phyloP scores from a whole-genome alignment of 2,888 invertebrate species.

The Meandrusa payeni region DNA sequence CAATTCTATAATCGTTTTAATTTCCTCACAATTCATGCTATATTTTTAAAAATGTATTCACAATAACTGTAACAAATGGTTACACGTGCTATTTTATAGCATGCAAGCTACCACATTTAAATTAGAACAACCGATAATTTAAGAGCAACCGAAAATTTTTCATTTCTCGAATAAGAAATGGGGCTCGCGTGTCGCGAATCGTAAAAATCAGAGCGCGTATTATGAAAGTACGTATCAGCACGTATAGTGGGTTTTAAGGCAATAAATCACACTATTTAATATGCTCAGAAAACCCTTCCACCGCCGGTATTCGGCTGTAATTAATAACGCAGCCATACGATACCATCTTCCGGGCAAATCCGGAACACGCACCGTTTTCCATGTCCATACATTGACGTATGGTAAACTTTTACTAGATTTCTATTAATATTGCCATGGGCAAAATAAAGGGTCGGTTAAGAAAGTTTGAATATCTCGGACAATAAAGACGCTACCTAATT shows the following conservation, averaged over 20 bases:
- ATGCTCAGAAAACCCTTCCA: slow-evolving; percentile 62
- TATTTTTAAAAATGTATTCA: too few relatives aligned
- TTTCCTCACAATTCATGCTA: too few relatives aligned
- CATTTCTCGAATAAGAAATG: slow-evolving; percentile 20
- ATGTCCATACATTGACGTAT: slow-evolving; percentile 21
- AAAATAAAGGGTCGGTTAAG: too few relatives aligned
- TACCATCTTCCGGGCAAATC: slow-evolving; percentile 43
- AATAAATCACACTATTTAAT: slow-evolving; percentile 71
- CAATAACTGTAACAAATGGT: too few relatives aligned
- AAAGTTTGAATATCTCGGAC: too few relatives aligned
- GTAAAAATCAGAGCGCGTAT: slow-evolving; percentile 58
- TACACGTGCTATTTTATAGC: slow-evolving; percentile 11
- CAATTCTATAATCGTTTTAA: too few relatives aligned
- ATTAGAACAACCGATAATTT: slow-evolving; percentile 19
- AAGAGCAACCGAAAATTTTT: slow-evolving; percentile 16
- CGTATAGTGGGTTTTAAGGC: slow-evolving; percentile 60
- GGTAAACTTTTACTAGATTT: too few relatives aligned
- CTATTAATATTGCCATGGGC: too few relatives aligned
- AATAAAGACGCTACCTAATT: too few relatives aligned
- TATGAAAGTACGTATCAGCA: slow-evolving; percentile 67
- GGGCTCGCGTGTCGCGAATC: slow-evolving; percentile 57
- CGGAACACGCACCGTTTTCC: slow-evolving; percentile 26
- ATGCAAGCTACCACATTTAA: slow-evolving; percentile 18
- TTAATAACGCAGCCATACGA: slow-evolving; percentile 67
- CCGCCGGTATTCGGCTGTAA: slow-evolving; percentile 56